Evolutionary conservation across 2,113 vertebrate genomes (phyloP).

Genomic region (Equus quagga): DNA sequence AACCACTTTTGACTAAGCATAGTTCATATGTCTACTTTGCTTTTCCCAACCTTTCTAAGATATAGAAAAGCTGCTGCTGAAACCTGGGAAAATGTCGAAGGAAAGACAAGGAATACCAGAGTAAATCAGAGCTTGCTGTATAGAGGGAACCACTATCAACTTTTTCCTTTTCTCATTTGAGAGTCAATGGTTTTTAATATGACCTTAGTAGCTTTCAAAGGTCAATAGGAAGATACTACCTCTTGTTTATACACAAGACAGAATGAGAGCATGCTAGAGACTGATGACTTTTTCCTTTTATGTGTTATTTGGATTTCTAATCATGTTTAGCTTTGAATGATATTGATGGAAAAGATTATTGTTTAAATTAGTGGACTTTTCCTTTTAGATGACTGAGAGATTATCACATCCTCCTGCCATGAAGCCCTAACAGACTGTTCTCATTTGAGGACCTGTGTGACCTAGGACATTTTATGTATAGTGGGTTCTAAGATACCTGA

Average conservation of each 20-base stretch:
- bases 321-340: not conserved
- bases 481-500: not conserved
- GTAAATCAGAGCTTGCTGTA: not conserved
- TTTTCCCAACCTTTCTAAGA: not conserved
- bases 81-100: not conserved
- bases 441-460: conserved; percentile 54
- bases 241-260: conserved; percentile 49
- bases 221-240: not conserved
- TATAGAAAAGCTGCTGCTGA: not conserved
- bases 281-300: not conserved
- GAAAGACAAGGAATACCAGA: not conserved
- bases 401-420: not conserved
- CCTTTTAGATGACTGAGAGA: conserved; percentile 44
- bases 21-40: not conserved
- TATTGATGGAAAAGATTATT: not conserved
- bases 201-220: not conserved
- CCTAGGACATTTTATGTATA: conserved; percentile 57
- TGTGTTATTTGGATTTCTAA: not conserved
- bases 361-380: not conserved
- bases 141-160: not conserved
- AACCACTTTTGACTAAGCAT: not conserved
- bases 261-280: conserved; percentile 54
- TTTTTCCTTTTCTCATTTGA: not conserved
- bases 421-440: conserved; percentile 45
- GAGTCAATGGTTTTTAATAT: not conserved